These are phyloP conservation scores for Nymphalis c-album DNA, from an alignment of 2,888 invertebrate genomes.

Conservation along the genomic window DNA sequence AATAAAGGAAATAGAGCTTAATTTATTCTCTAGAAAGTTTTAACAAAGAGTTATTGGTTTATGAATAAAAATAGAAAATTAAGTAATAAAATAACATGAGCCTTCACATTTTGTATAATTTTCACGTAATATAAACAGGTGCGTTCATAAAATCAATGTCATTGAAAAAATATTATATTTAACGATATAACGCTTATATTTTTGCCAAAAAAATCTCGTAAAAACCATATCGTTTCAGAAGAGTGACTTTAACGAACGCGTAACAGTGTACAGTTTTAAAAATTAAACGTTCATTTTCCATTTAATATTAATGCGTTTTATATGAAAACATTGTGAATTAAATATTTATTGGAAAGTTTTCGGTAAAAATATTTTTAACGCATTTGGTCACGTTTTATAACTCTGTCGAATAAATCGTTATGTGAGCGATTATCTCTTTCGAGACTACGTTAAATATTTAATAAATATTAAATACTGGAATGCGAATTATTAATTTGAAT, in stretches of 20 bases:
- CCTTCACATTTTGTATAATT: no score
- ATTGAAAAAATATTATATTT: not conserved
- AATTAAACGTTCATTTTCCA: constrained; percentile 33
- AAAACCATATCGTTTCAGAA: constrained; percentile 33
- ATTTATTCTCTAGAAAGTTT: no score
- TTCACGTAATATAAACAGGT: no score
- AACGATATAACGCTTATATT: constrained; percentile 14
- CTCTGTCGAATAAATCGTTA: not conserved
- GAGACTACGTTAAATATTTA: not conserved
- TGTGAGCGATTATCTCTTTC: not conserved
- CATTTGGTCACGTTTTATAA: not conserved
- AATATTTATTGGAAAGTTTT: constrained; percentile 1
- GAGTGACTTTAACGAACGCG: constrained; percentile 37
- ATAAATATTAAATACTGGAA: not conserved
- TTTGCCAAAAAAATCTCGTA: constrained; percentile 20
- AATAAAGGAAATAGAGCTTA: no score
- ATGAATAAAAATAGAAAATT: no score
- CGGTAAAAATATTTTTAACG: constrained; percentile 3
- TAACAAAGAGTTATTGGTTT: no score
- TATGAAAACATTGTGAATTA: constrained; percentile 18
- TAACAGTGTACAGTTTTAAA: constrained; percentile 34
- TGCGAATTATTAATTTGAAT: no score
- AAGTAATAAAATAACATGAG: no score
- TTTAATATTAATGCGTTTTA: constrained; percentile 33
- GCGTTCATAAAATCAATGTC: no score